Evolutionary conservation across 2,888 invertebrate genomes (phyloP), one percentile per base, ranked within the genome.

Genomic region (Aspidiotus rigidus): DNA sequence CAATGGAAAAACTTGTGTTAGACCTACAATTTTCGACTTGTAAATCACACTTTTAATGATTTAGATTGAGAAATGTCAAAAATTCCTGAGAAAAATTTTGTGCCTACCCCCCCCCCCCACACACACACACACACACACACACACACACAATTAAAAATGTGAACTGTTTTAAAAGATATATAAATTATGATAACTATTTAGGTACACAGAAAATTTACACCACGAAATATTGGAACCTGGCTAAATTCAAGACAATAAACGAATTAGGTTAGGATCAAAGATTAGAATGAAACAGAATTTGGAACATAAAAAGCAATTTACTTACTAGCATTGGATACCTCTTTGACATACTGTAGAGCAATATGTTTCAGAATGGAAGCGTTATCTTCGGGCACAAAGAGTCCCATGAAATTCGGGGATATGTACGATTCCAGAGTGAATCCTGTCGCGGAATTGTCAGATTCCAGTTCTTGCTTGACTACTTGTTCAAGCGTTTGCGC

Each of bases 351-450:
- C 76, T 88, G 86, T 74, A 87, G 81, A 2, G 91, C 88, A 73
- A 93, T 82, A 73, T 86, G 83, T 77, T 88, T 89, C 70, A 93
- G 80, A 77, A 89, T 87, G 73, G 88, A 87, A 0, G 90, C 89
- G 79, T 89, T 88, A 72, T 87, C 84, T 74, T 92, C 89, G 13
- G 87, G 86, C 2, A 93, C 86, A 79, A 93, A 93, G 62, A 93
- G 83, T 0, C 93, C 94, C 87, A 94, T 91, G 77, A 93, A 94
- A 78, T 92, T 93, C 16, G 86, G 87, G 41, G 92, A 92, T 62
- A 89, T 85, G 75, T 93, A 93, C 0, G 88, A 85, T 77, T 93
- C 93, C 63, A 93, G 79, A 73, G 83, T 83, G 39, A 89, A 80
- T 15, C 74, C 74, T 15, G 77, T 76, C 61, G 84, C 56, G 0